These are phyloP conservation scores for Proisotoma minuta DNA, from an alignment of 2,888 invertebrate species.

Conservation along the genomic window DNA sequence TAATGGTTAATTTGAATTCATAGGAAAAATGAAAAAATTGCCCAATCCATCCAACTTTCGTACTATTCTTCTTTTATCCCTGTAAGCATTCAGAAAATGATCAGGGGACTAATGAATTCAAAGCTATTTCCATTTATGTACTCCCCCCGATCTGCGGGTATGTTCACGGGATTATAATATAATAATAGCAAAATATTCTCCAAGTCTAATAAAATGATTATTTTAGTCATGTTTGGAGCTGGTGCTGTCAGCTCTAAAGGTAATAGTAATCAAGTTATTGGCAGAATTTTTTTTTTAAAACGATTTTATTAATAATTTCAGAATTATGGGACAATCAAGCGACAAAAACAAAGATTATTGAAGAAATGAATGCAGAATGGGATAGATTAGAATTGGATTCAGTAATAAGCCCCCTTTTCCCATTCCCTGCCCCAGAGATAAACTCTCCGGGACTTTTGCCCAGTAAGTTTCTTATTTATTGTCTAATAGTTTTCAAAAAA, in stretches of 20 bases:
- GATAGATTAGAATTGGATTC: slow-evolving; percentile 36
- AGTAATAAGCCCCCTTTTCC: slow-evolving; percentile 39
- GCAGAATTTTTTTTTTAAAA: background rate
- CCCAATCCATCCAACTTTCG: slow-evolving; percentile 36
- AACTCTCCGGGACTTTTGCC: slow-evolving; percentile 42
- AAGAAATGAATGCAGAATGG: slow-evolving; percentile 39
- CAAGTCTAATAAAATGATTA: too few relatives aligned
- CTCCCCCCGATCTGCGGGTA: slow-evolving; percentile 30
- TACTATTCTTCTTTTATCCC: slow-evolving; percentile 36
- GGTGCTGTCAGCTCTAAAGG: slow-evolving; percentile 32
- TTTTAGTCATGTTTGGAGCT: slow-evolving; percentile 39
- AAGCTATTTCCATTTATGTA: slow-evolving; percentile 35
- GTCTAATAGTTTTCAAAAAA: background rate
- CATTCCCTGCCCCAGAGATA: slow-evolving; percentile 42
- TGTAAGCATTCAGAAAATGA: slow-evolving; percentile 24
- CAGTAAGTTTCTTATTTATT: slow-evolving; percentile 22
- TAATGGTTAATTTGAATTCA: background rate
- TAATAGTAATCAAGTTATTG: background rate
- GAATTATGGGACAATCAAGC: slow-evolving; percentile 44
- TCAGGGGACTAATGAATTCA: slow-evolving; percentile 32
- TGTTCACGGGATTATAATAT: too few relatives aligned
- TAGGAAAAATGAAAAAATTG: slow-evolving; percentile 44
- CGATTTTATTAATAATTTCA: too few relatives aligned
- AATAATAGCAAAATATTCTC: too few relatives aligned
- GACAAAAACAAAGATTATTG: slow-evolving; percentile 25